Conservation (phyloP, 2,113 vertebrate genomes). For the Syrmaticus mikado region DNA sequence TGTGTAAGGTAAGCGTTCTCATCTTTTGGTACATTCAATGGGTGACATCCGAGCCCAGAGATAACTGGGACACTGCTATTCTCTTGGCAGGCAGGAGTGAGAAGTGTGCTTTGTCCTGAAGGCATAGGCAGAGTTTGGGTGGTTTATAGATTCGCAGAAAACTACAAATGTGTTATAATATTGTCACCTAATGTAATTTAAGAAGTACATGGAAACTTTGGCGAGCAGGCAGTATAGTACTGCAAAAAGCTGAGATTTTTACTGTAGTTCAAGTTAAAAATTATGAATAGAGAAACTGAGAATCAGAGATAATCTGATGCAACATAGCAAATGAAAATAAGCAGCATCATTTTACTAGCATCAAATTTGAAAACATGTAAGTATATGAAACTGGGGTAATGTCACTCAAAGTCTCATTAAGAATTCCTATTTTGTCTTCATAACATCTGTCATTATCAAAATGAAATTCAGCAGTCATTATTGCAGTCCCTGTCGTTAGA, state of each 20-base stretch:
- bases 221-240: not conserved
- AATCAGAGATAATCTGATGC: not conserved
- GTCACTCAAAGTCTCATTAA: constrained; percentile 24
- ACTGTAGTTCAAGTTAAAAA: not conserved
- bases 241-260: not conserved
- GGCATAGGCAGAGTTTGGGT: rapidly evolving
- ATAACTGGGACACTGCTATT: rapidly evolving
- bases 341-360: not conserved
- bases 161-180: not conserved
- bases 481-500: not conserved
- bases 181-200: not conserved
- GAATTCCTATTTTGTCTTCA: constrained; percentile 43
- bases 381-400: constrained; percentile 9
- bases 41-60: not conserved
- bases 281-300: not conserved
- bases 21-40: not conserved
- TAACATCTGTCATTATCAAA: constrained; percentile 55
- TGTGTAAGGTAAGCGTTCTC: not conserved
- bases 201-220: not conserved
- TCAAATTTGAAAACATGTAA: not conserved
- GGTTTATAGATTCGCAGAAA: not conserved
- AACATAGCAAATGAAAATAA: not conserved
- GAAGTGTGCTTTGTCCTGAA: not conserved
- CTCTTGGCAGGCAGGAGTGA: not conserved
- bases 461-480: constrained; percentile 33